Conservation (phyloP, 2,113 vertebrate genomes). For the Azemiops feae region DNA sequence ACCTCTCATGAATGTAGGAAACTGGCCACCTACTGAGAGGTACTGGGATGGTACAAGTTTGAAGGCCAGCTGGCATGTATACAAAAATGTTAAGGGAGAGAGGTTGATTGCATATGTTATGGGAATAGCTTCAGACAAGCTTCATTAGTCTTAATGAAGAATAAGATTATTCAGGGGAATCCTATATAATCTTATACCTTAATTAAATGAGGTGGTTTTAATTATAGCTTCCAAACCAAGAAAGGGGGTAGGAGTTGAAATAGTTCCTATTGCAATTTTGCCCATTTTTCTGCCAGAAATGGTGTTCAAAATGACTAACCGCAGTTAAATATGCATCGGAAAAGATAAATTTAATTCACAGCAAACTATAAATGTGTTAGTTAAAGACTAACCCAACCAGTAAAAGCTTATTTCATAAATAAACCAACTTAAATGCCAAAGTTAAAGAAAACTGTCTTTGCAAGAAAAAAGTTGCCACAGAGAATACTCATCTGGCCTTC, state of each 20-base stretch:
- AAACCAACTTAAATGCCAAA: neutral
- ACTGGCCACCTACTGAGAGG: conserved; percentile 6
- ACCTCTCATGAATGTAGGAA: neutral
- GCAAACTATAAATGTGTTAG: neutral
- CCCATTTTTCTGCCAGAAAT: neutral
- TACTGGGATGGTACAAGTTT: neutral
- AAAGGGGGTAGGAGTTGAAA: neutral
- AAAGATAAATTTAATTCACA: neutral
- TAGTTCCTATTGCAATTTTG: neutral
- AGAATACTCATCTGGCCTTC: neutral
- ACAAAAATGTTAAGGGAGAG: neutral
- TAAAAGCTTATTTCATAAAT: neutral
- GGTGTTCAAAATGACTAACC: neutral
- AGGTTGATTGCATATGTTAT: neutral
- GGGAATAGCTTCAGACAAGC: neutral
- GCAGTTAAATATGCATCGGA: neutral
- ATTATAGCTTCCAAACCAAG: neutral
- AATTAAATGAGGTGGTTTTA: neutral
- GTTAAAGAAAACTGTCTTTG: neutral
- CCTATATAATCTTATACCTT: neutral
- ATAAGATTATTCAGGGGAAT: neutral
- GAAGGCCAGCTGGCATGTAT: neutral
- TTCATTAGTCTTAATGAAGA: neutral
- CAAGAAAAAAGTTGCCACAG: neutral
- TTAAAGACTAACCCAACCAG: neutral